Conservation (phyloP, 53 echinoderm and acorn worm genomes). For the Holothuria leucospilota region DNA sequence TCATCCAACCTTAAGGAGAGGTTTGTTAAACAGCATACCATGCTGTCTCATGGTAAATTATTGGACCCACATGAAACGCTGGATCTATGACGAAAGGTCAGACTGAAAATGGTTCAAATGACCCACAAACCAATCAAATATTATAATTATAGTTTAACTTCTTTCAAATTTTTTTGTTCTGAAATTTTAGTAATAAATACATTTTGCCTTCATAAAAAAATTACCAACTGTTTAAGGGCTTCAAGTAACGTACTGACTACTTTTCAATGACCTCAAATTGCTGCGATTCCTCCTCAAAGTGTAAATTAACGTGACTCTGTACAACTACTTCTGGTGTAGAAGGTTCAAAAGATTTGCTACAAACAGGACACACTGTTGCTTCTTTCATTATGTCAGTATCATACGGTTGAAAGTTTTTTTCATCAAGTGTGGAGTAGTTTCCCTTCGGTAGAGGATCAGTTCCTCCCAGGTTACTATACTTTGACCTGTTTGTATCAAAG, state of each 20-base stretch:
- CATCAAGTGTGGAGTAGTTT: background rate
- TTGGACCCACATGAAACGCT: too few relatives aligned
- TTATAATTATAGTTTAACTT: too few relatives aligned
- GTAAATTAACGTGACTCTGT: conserved; percentile 35
- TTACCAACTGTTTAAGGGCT: too few relatives aligned
- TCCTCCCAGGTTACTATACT: background rate
- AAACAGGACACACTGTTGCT: conserved; percentile 26
- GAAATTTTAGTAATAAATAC: too few relatives aligned
- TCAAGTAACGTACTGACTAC: background rate
- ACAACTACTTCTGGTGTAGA: conserved; percentile 23
- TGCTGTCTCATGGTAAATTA: too few relatives aligned
- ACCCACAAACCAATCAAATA: too few relatives aligned
- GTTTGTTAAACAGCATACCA: too few relatives aligned
- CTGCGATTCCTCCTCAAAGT: conserved; percentile 37
- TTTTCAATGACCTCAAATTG: conserved; percentile 41
- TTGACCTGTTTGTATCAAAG: conserved; percentile 9
- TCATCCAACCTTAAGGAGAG: too few relatives aligned
- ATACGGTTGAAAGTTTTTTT: background rate
- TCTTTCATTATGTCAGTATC: background rate
- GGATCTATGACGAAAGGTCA: too few relatives aligned
- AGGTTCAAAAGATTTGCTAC: conserved; percentile 25
- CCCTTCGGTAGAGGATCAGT: background rate
- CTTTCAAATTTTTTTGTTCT: too few relatives aligned
- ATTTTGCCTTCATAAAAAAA: too few relatives aligned
- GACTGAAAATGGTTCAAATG: too few relatives aligned